A percentile compares a stretch with the other conserved stretches of the same genome.
Evolutionary conservation across 2,888 invertebrate species (phyloP).

Genomic region (Pyrrhopygopsis socrates): DNA sequence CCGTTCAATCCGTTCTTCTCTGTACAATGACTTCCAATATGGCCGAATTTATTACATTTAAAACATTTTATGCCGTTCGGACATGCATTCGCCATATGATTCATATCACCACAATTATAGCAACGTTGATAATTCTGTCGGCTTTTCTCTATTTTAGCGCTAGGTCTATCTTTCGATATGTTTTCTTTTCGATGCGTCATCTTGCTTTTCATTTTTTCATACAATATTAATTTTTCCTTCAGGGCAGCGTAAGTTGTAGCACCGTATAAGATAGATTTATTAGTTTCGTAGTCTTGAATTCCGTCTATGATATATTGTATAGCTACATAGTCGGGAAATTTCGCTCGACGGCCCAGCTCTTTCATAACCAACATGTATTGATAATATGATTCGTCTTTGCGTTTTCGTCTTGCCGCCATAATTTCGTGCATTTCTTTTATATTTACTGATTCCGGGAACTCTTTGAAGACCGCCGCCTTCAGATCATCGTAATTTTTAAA

Average conservation of each 20-base stretch:
- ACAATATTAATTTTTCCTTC: neutral
- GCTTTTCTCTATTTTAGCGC: no score
- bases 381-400: neutral
- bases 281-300: neutral
- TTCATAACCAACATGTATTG: neutral
- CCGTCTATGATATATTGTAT: neutral
- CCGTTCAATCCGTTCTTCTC: no score
- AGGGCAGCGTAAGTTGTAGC: neutral
- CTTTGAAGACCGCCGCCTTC: neutral
- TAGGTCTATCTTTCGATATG: no score
- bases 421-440: neutral
- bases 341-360: neutral
- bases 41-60: constrained; percentile 26
- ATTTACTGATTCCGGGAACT: neutral
- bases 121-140: no score
- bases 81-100: neutral
- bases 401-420: neutral
- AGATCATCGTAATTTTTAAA: neutral
- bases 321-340: neutral
- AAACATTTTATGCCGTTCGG: constrained; percentile 8
- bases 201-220: neutral
- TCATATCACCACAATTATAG: neutral
- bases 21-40: constrained; percentile 23
- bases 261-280: neutral
- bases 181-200: neutral